These are phyloP conservation scores for Euplagia quadripunctaria DNA, from an alignment of 2,888 invertebrate species.

Conservation along the genomic window DNA sequence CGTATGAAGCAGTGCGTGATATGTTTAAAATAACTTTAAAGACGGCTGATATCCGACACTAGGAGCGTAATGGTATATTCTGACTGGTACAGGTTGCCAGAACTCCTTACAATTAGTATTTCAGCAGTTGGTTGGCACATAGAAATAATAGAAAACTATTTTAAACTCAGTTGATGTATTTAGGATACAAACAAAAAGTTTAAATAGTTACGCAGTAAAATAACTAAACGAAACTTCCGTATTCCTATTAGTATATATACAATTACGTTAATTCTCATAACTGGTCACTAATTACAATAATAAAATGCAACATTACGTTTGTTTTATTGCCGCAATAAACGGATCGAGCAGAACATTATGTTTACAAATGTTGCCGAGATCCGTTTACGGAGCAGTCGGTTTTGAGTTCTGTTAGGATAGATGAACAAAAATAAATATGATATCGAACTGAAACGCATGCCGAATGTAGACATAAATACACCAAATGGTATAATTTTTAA, in stretches of 20 bases:
- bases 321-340: slow-evolving; percentile 11
- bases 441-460: neutral
- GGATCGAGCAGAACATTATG: slow-evolving; percentile 16
- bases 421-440: slow-evolving; percentile 11
- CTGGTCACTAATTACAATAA: slow-evolving; percentile 21
- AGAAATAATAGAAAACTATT: no score
- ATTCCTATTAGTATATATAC: slow-evolving; percentile 10
- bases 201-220: neutral
- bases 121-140: no score
- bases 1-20: no score
- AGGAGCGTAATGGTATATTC: no score
- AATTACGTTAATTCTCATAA: slow-evolving; percentile 21
- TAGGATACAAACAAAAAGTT: no score
- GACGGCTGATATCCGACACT: no score
- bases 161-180: no score
- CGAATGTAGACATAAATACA: neutral
- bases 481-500: neutral
- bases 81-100: no score
- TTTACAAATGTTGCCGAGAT: slow-evolving; percentile 21
- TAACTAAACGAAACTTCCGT: neutral
- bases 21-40: no score
- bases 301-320: slow-evolving; percentile 21
- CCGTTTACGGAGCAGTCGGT: neutral
- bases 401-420: neutral
- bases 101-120: no score